Evolutionary conservation across 2,113 vertebrate species (phyloP).

Genomic region (Piprites chloris): DNA sequence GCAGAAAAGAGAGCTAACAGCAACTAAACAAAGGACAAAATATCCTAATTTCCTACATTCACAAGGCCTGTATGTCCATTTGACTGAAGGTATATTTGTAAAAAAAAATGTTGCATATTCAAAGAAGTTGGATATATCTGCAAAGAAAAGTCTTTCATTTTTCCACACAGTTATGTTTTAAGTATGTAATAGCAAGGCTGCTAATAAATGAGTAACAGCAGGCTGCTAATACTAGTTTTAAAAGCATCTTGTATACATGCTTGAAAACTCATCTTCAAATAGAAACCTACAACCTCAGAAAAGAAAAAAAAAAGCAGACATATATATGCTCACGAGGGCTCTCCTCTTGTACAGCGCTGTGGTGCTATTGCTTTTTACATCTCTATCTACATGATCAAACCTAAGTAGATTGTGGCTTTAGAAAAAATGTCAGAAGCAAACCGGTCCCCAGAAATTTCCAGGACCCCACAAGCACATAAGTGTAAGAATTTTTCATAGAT

Average conservation of each 20-base stretch:
- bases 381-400: not conserved
- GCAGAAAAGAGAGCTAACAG: not conserved
- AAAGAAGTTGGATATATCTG: not conserved
- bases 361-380: not conserved
- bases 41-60: not conserved
- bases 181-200: not conserved
- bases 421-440: not conserved
- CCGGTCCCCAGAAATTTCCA: not conserved
- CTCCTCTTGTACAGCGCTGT: not conserved
- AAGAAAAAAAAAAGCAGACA: not conserved
- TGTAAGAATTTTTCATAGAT: not conserved
- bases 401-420: not conserved
- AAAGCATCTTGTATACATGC: not conserved
- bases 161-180: not conserved
- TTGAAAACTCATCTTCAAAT: not conserved
- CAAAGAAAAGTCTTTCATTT: not conserved
- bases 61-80: not conserved
- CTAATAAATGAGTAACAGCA: too few relatives aligned
- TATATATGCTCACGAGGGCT: not conserved
- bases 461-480: not conserved
- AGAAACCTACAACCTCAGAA: not conserved
- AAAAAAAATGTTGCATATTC: not conserved
- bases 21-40: not conserved
- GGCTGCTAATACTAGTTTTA: not conserved
- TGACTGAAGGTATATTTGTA: not conserved